A percentile compares a stretch with the other conserved stretches of the same genome.
Conservation (phyloP, 2,797 vertebrate genomes). For the Streptopelia turtur region DNA sequence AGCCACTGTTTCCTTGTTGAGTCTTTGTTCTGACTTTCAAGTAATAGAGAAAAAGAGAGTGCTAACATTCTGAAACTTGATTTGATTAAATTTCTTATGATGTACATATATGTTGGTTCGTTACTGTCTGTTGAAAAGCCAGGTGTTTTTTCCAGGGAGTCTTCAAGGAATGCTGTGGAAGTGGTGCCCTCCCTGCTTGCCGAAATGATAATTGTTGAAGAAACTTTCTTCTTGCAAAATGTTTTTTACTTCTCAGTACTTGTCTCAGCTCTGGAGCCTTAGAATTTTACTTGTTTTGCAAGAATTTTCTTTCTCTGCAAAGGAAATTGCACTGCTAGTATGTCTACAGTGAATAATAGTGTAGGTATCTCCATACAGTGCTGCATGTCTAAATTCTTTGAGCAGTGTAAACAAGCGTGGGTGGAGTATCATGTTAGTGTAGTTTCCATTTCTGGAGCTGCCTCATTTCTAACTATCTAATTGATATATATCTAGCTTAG, state of each 20-base stretch:
- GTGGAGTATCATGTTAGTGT: constrained; percentile 30
- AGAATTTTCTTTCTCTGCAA: not conserved
- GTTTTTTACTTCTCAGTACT: not conserved
- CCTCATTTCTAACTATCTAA: not conserved
- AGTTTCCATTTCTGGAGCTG: constrained; percentile 42
- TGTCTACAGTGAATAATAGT: not conserved
- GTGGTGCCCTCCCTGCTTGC: not conserved
- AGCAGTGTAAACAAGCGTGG: not conserved
- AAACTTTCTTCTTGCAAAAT: not conserved
- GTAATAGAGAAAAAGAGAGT: not conserved
- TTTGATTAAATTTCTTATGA: not conserved
- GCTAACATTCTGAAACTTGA: not conserved
- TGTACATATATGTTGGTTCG: not conserved
- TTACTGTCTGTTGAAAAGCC: not conserved
- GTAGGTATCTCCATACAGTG: not conserved
- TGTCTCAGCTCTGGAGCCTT: not conserved
- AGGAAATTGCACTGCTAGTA: not conserved
- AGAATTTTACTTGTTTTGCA: not conserved
- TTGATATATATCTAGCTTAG: constrained; percentile 1
- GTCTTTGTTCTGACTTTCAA: constrained; percentile 3
- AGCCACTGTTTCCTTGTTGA: not conserved
- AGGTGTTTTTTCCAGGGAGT: not conserved
- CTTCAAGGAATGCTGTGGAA: not conserved
- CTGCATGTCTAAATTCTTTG: not conserved
- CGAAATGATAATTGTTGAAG: not conserved